These are phyloP conservation scores for Charaxes varanes DNA, from an alignment of 1,140 invertebrate species.

Conservation along the genomic window DNA sequence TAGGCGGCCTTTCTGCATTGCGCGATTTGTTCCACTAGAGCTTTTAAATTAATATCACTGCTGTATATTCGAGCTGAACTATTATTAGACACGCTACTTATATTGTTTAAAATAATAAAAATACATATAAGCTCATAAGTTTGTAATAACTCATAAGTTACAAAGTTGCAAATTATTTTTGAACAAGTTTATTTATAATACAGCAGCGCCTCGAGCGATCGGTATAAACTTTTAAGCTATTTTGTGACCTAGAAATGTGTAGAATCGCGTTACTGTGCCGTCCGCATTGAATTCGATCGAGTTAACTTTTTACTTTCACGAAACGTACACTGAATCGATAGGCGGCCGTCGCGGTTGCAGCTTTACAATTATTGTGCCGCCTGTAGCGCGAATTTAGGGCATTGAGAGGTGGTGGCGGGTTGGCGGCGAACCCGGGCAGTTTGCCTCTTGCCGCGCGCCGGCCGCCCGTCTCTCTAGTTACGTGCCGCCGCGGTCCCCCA, in stretches of 20 bases:
- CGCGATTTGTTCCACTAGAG: conserved; percentile 11
- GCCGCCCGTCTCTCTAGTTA: conserved; percentile 25
- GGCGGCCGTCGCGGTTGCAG: conserved; percentile 60
- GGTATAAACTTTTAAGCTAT: conserved; percentile 52
- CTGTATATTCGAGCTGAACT: no score
- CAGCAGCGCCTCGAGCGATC: conserved; percentile 23
- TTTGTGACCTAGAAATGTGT: conserved; percentile 56
- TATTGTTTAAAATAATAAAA: no score
- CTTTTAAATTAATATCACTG: conserved; percentile 15
- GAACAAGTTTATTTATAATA: conserved; percentile 28
- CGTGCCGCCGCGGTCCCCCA: conserved; percentile 10
- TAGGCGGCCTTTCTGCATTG: conserved; percentile 23
- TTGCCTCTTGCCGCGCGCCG: conserved; percentile 41
- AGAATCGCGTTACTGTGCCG: conserved; percentile 49
- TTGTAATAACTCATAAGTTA: no score
- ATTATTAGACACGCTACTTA: no score
- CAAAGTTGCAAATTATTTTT: not conserved
- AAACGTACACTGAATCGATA: conserved; percentile 63
- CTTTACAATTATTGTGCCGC: conserved; percentile 66
- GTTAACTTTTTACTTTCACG: conserved; percentile 70
- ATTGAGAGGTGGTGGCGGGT: conserved; percentile 59
- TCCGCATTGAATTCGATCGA: conserved; percentile 63
- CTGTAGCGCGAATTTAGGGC: conserved; percentile 68
- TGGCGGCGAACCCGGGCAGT: conserved; percentile 41
- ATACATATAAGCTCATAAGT: no score